These are phyloP conservation scores for Elymnias hypermnestra DNA, from an alignment of 1,140 invertebrate genomes.

Conservation along the genomic window DNA sequence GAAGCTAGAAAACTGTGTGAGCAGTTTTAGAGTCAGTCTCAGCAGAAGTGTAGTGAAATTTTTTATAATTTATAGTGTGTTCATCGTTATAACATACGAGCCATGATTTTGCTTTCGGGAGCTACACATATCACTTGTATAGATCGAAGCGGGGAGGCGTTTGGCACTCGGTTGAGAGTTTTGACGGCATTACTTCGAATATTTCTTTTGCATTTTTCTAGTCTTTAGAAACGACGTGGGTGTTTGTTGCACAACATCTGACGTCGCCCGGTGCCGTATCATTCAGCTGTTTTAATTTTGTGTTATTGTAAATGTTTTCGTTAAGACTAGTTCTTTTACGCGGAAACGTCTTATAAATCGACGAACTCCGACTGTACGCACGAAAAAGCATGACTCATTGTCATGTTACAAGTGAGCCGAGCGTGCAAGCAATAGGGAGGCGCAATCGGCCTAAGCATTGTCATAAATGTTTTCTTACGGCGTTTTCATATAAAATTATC, in stretches of 20 bases:
- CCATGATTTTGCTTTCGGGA: constrained; percentile 26
- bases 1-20: too few species aligned
- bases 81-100: constrained; percentile 26
- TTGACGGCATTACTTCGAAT: constrained; percentile 42
- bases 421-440: too few species aligned
- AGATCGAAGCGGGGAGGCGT: constrained; percentile 27
- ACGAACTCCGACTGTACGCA: too few species aligned
- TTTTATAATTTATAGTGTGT: constrained; percentile 34
- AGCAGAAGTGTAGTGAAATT: not conserved
- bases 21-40: too few species aligned
- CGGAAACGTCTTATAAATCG: too few species aligned
- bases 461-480: too few species aligned
- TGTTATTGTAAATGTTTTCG: not conserved
- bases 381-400: too few species aligned
- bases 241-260: constrained; percentile 41
- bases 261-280: constrained; percentile 11
- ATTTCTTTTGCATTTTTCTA: constrained; percentile 73
- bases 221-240: constrained; percentile 54
- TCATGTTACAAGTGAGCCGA: too few species aligned
- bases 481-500: too few species aligned
- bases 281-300: constrained; percentile 4
- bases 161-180: constrained; percentile 31
- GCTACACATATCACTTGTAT: constrained; percentile 57
- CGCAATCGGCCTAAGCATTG: too few species aligned
- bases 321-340: too few species aligned